Percentiles rank a stretch among this genome's conserved stretches.
These are phyloP conservation scores for Illadopsis cleaveri DNA, from an alignment of 2,113 vertebrate species.

Conservation along the genomic window DNA sequence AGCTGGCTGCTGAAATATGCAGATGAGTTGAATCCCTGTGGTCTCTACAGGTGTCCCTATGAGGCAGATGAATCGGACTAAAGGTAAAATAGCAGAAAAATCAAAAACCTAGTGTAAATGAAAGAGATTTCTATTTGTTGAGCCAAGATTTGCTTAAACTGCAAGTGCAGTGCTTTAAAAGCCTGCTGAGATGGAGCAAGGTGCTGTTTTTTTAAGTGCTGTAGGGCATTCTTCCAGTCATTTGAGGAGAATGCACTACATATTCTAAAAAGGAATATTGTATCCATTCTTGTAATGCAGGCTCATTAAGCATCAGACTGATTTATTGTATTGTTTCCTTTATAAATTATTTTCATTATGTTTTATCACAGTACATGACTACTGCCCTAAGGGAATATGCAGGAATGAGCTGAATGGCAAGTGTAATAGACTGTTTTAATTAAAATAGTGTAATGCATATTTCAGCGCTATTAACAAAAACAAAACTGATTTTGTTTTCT, in stretches of 20 bases:
- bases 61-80: neutral
- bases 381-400: constrained; percentile 66
- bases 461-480: constrained; percentile 72
- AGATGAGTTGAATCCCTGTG: neutral
- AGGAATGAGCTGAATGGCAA: constrained; percentile 70
- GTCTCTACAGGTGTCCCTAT: neutral
- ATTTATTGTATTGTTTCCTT: constrained; percentile 73
- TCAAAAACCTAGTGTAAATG: neutral
- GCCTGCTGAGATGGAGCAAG: neutral
- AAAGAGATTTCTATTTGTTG: constrained; percentile 21
- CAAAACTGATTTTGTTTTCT: constrained; percentile 78
- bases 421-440: constrained; percentile 75
- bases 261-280: neutral
- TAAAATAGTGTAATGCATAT: constrained; percentile 77
- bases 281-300: constrained; percentile 56
- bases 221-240: constrained; percentile 35
- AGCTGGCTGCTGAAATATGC: neutral
- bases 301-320: constrained; percentile 70
- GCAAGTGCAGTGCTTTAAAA: neutral
- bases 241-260: constrained; percentile 26
- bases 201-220: constrained; percentile 16
- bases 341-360: constrained; percentile 77
- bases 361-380: constrained; percentile 73
- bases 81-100: neutral
- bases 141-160: neutral